phyloP scores from a whole-genome alignment of 1,140 invertebrate genomes.

The Eciton burchellii region DNA sequence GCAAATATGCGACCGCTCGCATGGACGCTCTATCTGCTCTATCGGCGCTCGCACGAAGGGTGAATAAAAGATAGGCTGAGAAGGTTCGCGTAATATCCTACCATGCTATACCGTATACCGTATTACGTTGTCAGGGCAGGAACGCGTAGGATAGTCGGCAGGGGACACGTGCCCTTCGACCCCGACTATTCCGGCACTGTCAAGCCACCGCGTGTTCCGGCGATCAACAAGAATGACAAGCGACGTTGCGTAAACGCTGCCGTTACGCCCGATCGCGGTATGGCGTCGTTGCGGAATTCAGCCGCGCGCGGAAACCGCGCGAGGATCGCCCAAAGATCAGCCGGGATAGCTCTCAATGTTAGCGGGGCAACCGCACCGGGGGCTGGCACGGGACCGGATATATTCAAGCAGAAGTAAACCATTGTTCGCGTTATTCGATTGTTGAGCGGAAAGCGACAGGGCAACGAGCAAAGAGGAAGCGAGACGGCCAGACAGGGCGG shows the following conservation, averaged over 20 bases:
- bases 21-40: conserved; percentile 22
- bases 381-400: conserved; percentile 54
- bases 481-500: conserved; percentile 54
- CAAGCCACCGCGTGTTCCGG: neutral
- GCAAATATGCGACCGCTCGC: conserved; percentile 45
- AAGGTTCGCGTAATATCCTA: conserved; percentile 28
- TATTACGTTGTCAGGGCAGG: conserved; percentile 57
- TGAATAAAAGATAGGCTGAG: conserved; percentile 65
- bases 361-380: conserved; percentile 29
- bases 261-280: conserved; percentile 12
- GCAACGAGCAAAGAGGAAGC: conserved; percentile 61
- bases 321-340: conserved; percentile 34
- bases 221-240: neutral
- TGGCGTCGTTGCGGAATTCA: conserved; percentile 41
- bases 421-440: conserved; percentile 78
- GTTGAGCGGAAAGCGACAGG: conserved; percentile 69
- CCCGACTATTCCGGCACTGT: neutral
- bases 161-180: neutral
- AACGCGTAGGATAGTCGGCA: neutral
- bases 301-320: conserved; percentile 7
- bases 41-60: conserved; percentile 38
- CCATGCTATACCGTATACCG: neutral
- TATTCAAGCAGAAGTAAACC: conserved; percentile 75
- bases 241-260: conserved; percentile 26
- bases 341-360: conserved; percentile 34